Evolutionary conservation across 1,140 invertebrate species (phyloP).

Genomic region (Drosophila repletoides): DNA sequence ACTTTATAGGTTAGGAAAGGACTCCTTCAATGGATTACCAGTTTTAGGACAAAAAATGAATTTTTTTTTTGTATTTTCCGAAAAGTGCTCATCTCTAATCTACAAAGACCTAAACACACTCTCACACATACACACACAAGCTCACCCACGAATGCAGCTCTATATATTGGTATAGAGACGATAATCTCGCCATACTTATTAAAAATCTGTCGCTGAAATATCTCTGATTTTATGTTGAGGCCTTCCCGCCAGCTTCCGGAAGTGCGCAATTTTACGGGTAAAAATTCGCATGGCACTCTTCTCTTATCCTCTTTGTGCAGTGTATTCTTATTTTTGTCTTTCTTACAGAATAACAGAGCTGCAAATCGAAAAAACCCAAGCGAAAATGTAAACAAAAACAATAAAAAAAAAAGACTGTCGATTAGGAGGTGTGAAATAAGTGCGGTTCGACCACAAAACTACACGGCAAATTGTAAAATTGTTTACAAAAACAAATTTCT

Average conservation of each 20-base stretch:
- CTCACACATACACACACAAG: background rate
- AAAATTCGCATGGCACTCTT: slow-evolving; percentile 8
- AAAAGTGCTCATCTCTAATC: no score
- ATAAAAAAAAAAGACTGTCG: slow-evolving; percentile 1
- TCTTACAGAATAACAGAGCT: background rate
- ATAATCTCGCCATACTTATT: slow-evolving; percentile 18
- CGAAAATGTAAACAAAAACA: slow-evolving; percentile 40
- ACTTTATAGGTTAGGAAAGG: no score
- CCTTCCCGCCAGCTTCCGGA: slow-evolving; percentile 49
- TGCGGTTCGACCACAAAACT: slow-evolving; percentile 5
- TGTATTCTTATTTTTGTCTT: background rate
- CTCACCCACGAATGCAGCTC: no score
- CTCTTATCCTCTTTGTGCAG: background rate
- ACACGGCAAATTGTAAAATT: slow-evolving; percentile 11
- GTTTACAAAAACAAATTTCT: slow-evolving; percentile 10
- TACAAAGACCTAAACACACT: slow-evolving; percentile 11
- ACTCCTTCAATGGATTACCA: no score
- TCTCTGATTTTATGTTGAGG: slow-evolving; percentile 21
- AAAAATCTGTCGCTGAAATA: slow-evolving; percentile 38
- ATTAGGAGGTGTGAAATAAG: slow-evolving; percentile 20
- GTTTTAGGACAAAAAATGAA: no score
- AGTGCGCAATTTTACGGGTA: slow-evolving; percentile 61
- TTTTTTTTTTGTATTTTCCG: no score
- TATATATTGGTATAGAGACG: background rate
- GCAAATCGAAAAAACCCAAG: slow-evolving; percentile 17